A percentile compares a stretch with the other conserved stretches of the same genome.
These are phyloP conservation scores for Oligia fasciuncula DNA, from an alignment of 2,888 invertebrate species.

Conservation along the genomic window DNA sequence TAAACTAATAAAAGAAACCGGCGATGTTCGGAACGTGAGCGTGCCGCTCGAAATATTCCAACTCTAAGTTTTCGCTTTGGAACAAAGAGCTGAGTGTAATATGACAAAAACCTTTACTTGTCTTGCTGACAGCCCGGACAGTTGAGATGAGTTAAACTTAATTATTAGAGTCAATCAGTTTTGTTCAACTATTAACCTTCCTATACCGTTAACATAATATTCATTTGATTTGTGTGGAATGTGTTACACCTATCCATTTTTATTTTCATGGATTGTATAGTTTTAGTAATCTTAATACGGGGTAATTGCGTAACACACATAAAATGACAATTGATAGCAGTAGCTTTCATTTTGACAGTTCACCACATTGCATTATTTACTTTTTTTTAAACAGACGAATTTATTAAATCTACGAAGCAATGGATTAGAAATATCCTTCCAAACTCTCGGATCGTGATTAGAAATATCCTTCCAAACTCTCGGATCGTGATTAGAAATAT, in stretches of 20 bases:
- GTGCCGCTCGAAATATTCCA: constrained; percentile 73
- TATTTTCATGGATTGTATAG: neutral
- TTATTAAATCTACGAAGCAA: neutral
- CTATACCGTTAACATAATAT: constrained; percentile 1
- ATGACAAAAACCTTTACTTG: constrained; percentile 53
- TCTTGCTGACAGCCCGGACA: constrained; percentile 55
- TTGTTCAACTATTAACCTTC: constrained; percentile 17
- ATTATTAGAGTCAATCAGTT: constrained; percentile 49
- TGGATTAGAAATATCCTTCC: neutral
- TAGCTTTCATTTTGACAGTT: neutral
- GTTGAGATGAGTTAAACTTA: constrained; percentile 51
- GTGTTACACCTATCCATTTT: neutral
- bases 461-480: neutral
- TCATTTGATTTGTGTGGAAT: constrained; percentile 19
- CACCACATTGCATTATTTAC: neutral
- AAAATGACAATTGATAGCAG: neutral
- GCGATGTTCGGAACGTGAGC: constrained; percentile 79
- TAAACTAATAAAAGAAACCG: constrained; percentile 79
- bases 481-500: neutral
- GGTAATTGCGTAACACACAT: neutral
- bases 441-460: neutral
- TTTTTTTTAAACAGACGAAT: neutral
- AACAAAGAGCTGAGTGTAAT: constrained; percentile 60
- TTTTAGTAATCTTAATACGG: too few species aligned
- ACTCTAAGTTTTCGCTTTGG: constrained; percentile 66